phyloP scores from a whole-genome alignment of 2,888 invertebrate genomes.

The Drosophila paracracens region DNA sequence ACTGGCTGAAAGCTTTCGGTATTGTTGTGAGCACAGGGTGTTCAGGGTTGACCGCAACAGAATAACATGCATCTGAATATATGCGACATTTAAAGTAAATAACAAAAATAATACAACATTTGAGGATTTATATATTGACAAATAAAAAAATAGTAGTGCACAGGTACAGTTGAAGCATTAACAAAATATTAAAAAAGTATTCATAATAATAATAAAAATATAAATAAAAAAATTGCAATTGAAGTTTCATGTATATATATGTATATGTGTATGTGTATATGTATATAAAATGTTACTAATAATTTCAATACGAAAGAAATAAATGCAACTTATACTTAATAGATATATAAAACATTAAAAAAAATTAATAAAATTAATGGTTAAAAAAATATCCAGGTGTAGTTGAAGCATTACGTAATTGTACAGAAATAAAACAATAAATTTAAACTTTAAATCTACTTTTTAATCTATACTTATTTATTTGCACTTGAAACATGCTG shows the following conservation, averaged over 20 bases:
- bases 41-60: neutral
- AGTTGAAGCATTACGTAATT: neutral
- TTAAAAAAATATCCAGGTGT: neutral
- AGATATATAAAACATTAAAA: neutral
- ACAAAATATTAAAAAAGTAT: neutral
- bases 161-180: neutral
- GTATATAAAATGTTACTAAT: too few relatives aligned
- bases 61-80: too few relatives aligned
- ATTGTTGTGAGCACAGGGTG: constrained; percentile 49
- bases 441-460: neutral
- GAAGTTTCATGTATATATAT: neutral
- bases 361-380: neutral
- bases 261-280: too few relatives aligned
- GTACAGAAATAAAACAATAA: neutral
- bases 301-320: too few relatives aligned
- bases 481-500: constrained; percentile 21
- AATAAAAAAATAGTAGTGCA: neutral
- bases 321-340: neutral
- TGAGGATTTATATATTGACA: accelerated
- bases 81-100: neutral
- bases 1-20: constrained; percentile 44
- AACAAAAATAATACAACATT: neutral
- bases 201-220: neutral
- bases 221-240: neutral
- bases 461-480: neutral